Evolutionary conservation across 2,797 vertebrate species (phyloP).

Genomic region (Pseudochromis fuscus): DNA sequence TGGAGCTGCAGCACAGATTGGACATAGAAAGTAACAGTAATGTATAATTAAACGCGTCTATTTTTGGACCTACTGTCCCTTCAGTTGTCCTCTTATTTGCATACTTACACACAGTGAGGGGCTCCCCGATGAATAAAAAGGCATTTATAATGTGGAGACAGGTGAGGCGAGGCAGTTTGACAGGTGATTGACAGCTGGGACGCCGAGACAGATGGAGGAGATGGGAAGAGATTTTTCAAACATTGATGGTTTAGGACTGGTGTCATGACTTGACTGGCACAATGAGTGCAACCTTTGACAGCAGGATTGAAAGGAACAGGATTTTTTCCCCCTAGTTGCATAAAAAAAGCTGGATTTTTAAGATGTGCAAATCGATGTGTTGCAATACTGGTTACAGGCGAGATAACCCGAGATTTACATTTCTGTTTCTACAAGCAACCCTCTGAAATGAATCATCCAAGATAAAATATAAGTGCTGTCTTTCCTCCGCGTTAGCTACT

Average conservation of each 20-base stretch:
- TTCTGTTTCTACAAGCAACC: not conserved
- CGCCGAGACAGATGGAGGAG: constrained; percentile 20
- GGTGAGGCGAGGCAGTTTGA: constrained; percentile 32
- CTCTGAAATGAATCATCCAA: not conserved
- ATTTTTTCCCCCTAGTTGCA: too few relatives aligned
- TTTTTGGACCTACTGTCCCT: constrained; percentile 23
- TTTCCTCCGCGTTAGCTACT: constrained; percentile 5
- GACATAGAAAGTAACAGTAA: not conserved
- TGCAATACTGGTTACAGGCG: too few relatives aligned
- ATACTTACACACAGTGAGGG: not conserved
- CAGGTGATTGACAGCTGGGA: constrained; percentile 49
- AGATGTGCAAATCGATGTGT: too few relatives aligned
- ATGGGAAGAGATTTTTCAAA: constrained; percentile 15
- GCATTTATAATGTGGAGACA: constrained; percentile 12
- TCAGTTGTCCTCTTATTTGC: constrained; percentile 18
- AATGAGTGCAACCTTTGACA: constrained; percentile 18
- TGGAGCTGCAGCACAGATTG: constrained; percentile 10
- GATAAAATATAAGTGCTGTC: not conserved
- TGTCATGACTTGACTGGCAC: constrained; percentile 18
- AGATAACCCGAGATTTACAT: not conserved
- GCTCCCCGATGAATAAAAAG: constrained; percentile 22
- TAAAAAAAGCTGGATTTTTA: too few relatives aligned
- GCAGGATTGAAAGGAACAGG: constrained; percentile 19
- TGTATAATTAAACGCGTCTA: constrained; percentile 21
- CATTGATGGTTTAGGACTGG: constrained; percentile 11